A percentile compares a stretch with the other conserved stretches of the same genome.
phyloP scores from a whole-genome alignment of 2,797 vertebrate genomes.

The Alfaro cultratus region DNA sequence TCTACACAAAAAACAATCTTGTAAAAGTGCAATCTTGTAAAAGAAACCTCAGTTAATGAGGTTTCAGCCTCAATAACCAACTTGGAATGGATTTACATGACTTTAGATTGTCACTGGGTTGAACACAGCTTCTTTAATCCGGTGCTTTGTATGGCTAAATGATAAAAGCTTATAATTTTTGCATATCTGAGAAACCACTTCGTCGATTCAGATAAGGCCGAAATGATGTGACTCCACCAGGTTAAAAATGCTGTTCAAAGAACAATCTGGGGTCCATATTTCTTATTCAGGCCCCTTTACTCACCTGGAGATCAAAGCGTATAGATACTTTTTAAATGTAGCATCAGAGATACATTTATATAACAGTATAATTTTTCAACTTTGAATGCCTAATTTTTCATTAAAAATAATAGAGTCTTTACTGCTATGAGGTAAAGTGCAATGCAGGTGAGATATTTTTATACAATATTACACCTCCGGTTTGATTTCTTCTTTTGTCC shows the following conservation, averaged over 20 bases:
- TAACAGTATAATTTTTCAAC: neutral
- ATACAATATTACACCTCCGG: neutral
- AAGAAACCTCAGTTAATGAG: too few species aligned
- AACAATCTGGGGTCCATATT: neutral
- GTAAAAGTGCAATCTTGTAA: too few species aligned
- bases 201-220: neutral
- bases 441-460: neutral
- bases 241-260: neutral
- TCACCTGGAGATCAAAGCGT: neutral
- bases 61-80: constrained; percentile 27
- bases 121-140: constrained; percentile 25
- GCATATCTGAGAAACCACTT: neutral
- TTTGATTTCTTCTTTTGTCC: neutral
- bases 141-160: too few species aligned
- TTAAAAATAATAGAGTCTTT: neutral
- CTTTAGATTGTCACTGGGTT: constrained; percentile 41
- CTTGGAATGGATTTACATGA: constrained; percentile 41
- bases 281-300: neutral
- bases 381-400: neutral
- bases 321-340: neutral
- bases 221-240: neutral
- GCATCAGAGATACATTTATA: neutral
- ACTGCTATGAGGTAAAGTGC: neutral
- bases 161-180: neutral
- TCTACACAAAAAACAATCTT: too few species aligned